Percentiles rank a stretch among this genome's conserved stretches.
phyloP scores from a whole-genome alignment of 2,797 vertebrate genomes.

The Pangasius krempfi region DNA sequence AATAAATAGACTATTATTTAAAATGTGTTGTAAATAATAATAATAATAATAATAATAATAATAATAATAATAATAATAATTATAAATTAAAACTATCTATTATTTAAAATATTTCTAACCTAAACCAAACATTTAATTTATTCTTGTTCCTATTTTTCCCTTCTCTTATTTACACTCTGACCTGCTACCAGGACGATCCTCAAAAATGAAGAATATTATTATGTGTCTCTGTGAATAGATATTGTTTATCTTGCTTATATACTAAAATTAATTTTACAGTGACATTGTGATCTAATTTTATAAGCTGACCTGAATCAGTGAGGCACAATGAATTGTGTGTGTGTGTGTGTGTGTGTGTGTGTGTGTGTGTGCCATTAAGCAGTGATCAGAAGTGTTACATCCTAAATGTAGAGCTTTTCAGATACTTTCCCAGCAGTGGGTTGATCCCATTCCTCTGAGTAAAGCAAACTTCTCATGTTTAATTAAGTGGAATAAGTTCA shows the following conservation, averaged over 20 bases:
- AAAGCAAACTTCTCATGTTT: conserved; percentile 39
- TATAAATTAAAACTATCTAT: too few species aligned
- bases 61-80: neutral
- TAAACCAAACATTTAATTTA: neutral
- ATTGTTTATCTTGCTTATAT: neutral
- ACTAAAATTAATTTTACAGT: neutral
- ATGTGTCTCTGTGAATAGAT: neutral
- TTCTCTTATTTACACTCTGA: neutral
- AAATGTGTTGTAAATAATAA: too few species aligned
- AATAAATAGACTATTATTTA: too few species aligned
- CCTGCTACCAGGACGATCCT: neutral
- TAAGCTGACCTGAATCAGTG: neutral
- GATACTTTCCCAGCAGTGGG: neutral
- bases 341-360: conserved; percentile 14
- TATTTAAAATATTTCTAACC: neutral
- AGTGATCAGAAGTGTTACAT: conserved; percentile 14
- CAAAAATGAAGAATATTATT: neutral
- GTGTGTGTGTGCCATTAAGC: neutral
- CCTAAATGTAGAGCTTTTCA: conserved; percentile 18
- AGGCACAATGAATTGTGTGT: neutral
- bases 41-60: too few species aligned
- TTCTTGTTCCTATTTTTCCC: neutral
- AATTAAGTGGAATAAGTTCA: conserved; percentile 43
- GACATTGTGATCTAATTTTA: neutral
- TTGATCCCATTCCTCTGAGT: conserved; percentile 32